Conservation (phyloP, 2,888 invertebrate species). For the Ectemnius lituratus region DNA sequence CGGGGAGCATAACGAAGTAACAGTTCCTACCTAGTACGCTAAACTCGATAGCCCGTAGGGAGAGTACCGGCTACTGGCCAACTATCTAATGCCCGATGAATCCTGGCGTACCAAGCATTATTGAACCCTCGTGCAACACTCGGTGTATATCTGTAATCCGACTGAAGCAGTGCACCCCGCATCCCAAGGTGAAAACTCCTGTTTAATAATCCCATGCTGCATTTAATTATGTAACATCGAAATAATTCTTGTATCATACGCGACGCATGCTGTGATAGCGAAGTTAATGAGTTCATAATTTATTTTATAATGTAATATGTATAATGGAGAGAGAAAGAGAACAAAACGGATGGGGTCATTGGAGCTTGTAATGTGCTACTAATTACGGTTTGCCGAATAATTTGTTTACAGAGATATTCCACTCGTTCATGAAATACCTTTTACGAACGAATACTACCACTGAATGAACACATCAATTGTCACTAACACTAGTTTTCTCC, state of each 20-base stretch:
- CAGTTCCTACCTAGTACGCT: constrained; percentile 4
- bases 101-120: not conserved
- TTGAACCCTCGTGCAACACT: too few species aligned
- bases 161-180: too few species aligned
- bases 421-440: constrained; percentile 16
- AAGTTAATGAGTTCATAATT: constrained; percentile 5
- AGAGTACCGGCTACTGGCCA: not conserved
- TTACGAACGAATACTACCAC: constrained; percentile 4
- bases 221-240: not conserved
- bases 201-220: too few species aligned
- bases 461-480: constrained; percentile 30
- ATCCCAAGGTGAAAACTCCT: too few species aligned
- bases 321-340: constrained; percentile 30
- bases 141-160: too few species aligned
- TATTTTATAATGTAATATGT: constrained; percentile 19
- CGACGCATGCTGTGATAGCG: not conserved
- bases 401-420: constrained; percentile 50
- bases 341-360: constrained; percentile 17
- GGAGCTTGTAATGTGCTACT: constrained; percentile 35
- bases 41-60: not conserved
- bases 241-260: not conserved
- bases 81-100: not conserved
- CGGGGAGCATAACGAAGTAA: constrained; percentile 16
- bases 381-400: constrained; percentile 59
- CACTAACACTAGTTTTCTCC: not conserved